Conservation (phyloP, 2,888 invertebrate species). For the Melanotus villosus region DNA sequence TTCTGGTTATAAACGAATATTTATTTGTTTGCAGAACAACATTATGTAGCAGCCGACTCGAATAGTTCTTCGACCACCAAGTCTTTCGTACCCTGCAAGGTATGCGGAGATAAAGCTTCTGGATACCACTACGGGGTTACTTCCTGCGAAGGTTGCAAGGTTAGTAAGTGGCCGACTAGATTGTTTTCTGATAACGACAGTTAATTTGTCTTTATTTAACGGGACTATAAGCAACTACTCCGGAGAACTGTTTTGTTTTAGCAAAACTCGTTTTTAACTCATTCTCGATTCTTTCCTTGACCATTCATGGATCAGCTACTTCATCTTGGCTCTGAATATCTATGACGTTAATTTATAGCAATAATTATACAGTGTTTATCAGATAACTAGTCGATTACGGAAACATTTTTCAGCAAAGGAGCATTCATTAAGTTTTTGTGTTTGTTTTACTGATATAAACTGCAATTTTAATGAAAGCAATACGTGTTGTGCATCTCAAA, state of each 20-base stretch:
- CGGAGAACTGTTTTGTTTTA: slow-evolving; percentile 23
- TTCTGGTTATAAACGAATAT: slow-evolving; percentile 15
- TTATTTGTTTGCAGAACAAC: slow-evolving; percentile 72
- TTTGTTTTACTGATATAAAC: too few species aligned
- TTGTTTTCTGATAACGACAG: neutral
- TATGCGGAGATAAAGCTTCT: slow-evolving; percentile 96
- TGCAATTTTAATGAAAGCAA: too few species aligned
- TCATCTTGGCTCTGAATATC: slow-evolving; percentile 7
- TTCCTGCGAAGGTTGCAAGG: slow-evolving; percentile 98
- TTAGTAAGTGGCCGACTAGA: slow-evolving; percentile 61
- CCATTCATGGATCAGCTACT: slow-evolving; percentile 32
- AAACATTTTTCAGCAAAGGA: too few species aligned
- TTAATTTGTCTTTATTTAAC: slow-evolving; percentile 9
- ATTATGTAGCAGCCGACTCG: slow-evolving; percentile 84
- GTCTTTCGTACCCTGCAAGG: slow-evolving; percentile 94
- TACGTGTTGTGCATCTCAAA: too few species aligned
- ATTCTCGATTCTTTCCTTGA: slow-evolving; percentile 19
- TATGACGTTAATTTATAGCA: neutral
- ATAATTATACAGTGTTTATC: neutral
- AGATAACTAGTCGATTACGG: neutral
- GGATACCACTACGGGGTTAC: slow-evolving; percentile 99
- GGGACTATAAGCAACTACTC: slow-evolving; percentile 15
- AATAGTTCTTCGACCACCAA: slow-evolving; percentile 85
- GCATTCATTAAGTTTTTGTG: too few species aligned
- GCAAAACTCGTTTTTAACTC: slow-evolving; percentile 39